These are phyloP conservation scores for Oncopeltus fasciatus DNA, from an alignment of 1,140 invertebrate species.

Conservation along the genomic window DNA sequence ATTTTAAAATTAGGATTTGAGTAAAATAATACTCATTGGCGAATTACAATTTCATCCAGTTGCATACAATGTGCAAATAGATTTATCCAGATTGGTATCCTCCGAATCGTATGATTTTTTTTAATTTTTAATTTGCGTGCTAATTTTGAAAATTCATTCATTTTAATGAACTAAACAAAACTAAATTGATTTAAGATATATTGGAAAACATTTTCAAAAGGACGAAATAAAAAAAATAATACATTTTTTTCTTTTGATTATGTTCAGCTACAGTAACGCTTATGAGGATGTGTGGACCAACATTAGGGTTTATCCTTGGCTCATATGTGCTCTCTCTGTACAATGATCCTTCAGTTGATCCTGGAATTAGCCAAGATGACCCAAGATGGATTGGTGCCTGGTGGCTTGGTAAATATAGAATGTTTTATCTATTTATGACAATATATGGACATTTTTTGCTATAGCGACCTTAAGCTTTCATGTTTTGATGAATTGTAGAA, in stretches of 20 bases:
- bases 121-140: too few species aligned
- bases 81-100: neutral
- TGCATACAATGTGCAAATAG: neutral
- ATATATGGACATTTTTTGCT: too few species aligned
- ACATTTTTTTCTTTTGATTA: slow-evolving; percentile 1
- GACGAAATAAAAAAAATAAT: neutral
- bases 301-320: slow-evolving; percentile 25
- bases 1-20: neutral
- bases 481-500: too few species aligned
- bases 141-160: too few species aligned
- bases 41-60: too few species aligned
- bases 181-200: too few species aligned
- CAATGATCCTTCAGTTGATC: slow-evolving; percentile 18
- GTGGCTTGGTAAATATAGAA: slow-evolving; percentile 30
- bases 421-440: neutral
- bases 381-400: slow-evolving; percentile 33
- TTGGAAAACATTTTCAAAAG: too few species aligned
- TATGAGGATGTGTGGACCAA: slow-evolving; percentile 29
- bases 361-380: slow-evolving; percentile 25
- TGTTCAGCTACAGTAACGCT: slow-evolving; percentile 25
- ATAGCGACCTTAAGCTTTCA: too few species aligned
- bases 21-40: too few species aligned
- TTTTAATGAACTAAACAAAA: too few species aligned
- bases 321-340: slow-evolving; percentile 22
- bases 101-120: too few species aligned